Conservation (phyloP, 2,888 invertebrate species). For the Lepetodrilus schrolli region DNA sequence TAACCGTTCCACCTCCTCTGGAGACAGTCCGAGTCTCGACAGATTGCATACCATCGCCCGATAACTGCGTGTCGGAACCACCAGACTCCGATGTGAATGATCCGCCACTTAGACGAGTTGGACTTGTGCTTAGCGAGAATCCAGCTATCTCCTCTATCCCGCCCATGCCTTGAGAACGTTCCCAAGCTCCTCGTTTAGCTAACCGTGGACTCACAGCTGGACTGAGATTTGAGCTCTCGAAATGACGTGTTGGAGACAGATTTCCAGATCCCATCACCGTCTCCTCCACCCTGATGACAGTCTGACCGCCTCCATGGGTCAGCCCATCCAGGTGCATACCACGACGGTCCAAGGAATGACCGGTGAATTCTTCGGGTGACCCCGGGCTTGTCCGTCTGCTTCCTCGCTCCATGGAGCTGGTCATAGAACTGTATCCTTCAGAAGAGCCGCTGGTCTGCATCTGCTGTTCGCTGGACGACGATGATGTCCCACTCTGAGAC, state of each 20-base stretch:
- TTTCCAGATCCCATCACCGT: too few relatives aligned
- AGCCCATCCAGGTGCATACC: too few relatives aligned
- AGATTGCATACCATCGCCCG: not conserved
- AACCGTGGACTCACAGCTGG: slow-evolving; percentile 1
- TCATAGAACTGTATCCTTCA: not conserved
- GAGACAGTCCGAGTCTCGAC: slow-evolving; percentile 38
- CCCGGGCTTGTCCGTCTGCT: not conserved
- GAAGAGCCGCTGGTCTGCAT: not conserved
- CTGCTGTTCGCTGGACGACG: not conserved
- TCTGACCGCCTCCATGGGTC: not conserved
- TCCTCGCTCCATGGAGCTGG: not conserved
- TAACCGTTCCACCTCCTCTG: slow-evolving; percentile 24
- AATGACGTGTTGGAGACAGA: too few relatives aligned
- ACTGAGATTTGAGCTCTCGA: too few relatives aligned
- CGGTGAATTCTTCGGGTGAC: too few relatives aligned
- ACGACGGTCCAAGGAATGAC: too few relatives aligned
- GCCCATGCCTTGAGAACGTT: not conserved
- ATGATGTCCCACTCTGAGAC: not conserved
- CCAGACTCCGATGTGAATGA: slow-evolving; percentile 17
- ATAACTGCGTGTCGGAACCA: not conserved
- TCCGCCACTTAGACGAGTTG: slow-evolving; percentile 8
- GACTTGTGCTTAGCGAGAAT: slow-evolving; percentile 4
- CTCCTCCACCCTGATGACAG: too few relatives aligned
- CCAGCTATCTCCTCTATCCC: slow-evolving; percentile 4
- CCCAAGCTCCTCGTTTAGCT: not conserved